These are phyloP conservation scores for Cotesia chilonis DNA, from an alignment of 1,140 invertebrate species.

Conservation along the genomic window DNA sequence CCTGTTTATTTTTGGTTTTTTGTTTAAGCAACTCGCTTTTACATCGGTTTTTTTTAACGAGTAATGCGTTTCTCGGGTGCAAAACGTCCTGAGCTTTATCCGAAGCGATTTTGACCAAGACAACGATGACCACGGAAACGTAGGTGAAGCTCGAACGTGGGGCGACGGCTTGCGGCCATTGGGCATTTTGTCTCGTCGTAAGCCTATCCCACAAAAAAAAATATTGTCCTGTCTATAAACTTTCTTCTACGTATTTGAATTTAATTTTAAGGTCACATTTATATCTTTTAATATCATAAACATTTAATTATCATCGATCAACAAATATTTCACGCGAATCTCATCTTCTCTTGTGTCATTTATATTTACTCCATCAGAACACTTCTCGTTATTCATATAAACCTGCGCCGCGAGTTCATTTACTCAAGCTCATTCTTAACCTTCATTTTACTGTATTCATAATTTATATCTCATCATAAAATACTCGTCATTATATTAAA, in stretches of 20 bases:
- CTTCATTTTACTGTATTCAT: slow-evolving; percentile 2
- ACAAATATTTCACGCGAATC: slow-evolving; percentile 3
- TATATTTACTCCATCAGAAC: background rate
- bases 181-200: slow-evolving; percentile 50
- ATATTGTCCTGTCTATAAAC: slow-evolving; percentile 23
- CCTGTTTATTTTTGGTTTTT: slow-evolving; percentile 58
- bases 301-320: slow-evolving; percentile 9
- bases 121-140: slow-evolving; percentile 54
- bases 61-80: slow-evolving; percentile 47
- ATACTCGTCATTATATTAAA: slow-evolving; percentile 7
- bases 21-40: slow-evolving; percentile 41
- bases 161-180: slow-evolving; percentile 48
- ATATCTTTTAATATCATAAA: slow-evolving; percentile 4
- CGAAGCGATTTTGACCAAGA: slow-evolving; percentile 49
- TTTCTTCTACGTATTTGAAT: slow-evolving; percentile 32
- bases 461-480: background rate
- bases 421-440: background rate
- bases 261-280: slow-evolving; percentile 27
- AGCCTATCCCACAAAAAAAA: slow-evolving; percentile 36
- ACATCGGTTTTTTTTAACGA: slow-evolving; percentile 44
- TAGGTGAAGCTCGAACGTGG: slow-evolving; percentile 52
- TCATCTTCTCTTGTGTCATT: background rate
- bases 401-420: background rate
- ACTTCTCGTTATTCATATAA: background rate
- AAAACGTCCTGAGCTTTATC: slow-evolving; percentile 43